Percentiles rank a stretch among this genome's conserved stretches.
phyloP scores from a whole-genome alignment of 2,888 invertebrate genomes.

The Apoderus coryli region DNA sequence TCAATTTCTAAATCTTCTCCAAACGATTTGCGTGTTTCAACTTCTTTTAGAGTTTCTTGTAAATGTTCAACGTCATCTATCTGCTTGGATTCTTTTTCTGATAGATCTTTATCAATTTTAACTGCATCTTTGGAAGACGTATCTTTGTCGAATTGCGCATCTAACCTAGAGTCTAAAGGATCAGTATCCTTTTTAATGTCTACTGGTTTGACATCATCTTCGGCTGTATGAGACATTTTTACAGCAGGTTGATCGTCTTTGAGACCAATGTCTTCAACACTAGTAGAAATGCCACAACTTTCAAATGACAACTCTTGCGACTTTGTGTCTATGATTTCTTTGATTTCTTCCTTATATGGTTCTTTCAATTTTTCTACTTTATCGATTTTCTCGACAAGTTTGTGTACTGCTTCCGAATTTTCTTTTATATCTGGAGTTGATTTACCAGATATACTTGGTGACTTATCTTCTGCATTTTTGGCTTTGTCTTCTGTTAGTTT shows the following conservation, averaged over 20 bases:
- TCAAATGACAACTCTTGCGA: background rate
- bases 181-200: no score
- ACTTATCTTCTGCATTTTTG: background rate
- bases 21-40: no score
- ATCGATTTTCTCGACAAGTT: background rate
- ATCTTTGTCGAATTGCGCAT: background rate
- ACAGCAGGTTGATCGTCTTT: no score
- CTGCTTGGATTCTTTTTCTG: constrained; percentile 1
- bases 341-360: constrained; percentile 12
- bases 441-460: constrained; percentile 10
- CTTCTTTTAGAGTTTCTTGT: constrained; percentile 5
- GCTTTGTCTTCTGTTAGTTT: no score
- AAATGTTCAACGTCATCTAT: constrained; percentile 3
- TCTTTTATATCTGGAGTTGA: constrained; percentile 11
- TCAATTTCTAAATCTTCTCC: background rate
- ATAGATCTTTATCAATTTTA: constrained; percentile 2
- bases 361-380: constrained; percentile 8
- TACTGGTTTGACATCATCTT: no score
- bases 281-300: background rate
- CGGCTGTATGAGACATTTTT: no score
- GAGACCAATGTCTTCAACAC: background rate
- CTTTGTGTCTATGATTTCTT: constrained; percentile 5
- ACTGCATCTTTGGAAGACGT: constrained; percentile 3
- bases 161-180: no score
- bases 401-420: background rate